A percentile compares a stretch with the other conserved stretches of the same genome.
phyloP scores from a whole-genome alignment of 2,888 invertebrate species.

The Carabus problematicus region DNA sequence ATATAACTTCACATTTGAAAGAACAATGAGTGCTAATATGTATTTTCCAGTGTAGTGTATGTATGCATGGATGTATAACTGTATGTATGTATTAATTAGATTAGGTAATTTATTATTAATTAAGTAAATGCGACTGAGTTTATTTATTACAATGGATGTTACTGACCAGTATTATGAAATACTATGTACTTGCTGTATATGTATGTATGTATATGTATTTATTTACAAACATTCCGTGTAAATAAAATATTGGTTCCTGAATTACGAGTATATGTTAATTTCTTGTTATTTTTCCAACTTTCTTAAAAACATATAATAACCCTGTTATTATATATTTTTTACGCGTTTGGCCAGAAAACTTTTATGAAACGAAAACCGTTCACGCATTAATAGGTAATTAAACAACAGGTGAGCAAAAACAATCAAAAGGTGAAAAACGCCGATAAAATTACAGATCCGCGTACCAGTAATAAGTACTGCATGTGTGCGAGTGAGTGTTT shows the following conservation, averaged over 20 bases:
- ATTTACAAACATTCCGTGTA: constrained; percentile 2
- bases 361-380: neutral
- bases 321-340: no score
- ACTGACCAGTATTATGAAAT: constrained; percentile 19
- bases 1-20: constrained; percentile 1
- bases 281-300: neutral
- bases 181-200: neutral
- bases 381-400: constrained; percentile 14
- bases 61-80: neutral
- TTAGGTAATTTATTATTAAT: constrained; percentile 22
- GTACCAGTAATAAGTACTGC: neutral
- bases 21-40: neutral
- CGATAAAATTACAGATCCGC: constrained; percentile 21
- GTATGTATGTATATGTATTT: constrained; percentile 4
- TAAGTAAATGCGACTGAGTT: constrained; percentile 10
- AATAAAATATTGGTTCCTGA: constrained; percentile 16
- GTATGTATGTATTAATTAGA: constrained; percentile 12
- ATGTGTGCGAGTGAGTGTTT: neutral
- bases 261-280: neutral
- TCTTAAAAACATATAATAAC: neutral
- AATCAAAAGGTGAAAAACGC: constrained; percentile 12
- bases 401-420: constrained; percentile 13
- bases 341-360: neutral
- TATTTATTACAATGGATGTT: constrained; percentile 20
- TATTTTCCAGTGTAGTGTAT: constrained; percentile 3